Percentiles rank a stretch among this genome's conserved stretches.
These are phyloP conservation scores for Dolichotis patagonum DNA, from an alignment of 2,113 vertebrate genomes.

Conservation along the genomic window DNA sequence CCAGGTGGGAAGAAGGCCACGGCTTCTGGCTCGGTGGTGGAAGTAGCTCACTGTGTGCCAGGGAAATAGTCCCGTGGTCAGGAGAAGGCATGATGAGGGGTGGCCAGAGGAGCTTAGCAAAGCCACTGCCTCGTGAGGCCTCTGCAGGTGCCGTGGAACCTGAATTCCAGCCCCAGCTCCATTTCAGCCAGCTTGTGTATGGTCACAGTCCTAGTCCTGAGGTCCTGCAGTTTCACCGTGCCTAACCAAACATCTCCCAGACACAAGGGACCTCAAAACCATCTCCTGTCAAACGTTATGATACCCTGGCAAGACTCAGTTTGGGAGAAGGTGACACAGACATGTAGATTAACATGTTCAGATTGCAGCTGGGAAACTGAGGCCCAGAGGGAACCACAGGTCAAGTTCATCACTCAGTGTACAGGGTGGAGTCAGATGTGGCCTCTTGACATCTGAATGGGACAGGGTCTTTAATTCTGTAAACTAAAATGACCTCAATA, in stretches of 20 bases:
- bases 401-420: accelerated
- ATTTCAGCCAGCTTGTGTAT: accelerated
- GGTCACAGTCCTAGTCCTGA: accelerated
- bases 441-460: neutral
- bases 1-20: too few species aligned
- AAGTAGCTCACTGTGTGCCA: too few species aligned
- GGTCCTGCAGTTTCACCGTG: accelerated
- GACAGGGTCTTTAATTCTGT: neutral
- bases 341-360: accelerated
- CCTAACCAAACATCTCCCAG: neutral
- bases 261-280: accelerated
- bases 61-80: neutral
- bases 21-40: neutral
- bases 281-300: neutral
- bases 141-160: accelerated
- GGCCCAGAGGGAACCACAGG: neutral
- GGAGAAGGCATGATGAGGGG: neutral
- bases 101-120: neutral
- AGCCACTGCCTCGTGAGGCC: neutral
- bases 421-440: accelerated
- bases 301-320: neutral
- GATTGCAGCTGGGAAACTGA: neutral
- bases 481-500: neutral
- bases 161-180: neutral
- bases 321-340: neutral